These are phyloP conservation scores for Gambusia affinis DNA, from an alignment of 2,113 vertebrate species.

Conservation along the genomic window DNA sequence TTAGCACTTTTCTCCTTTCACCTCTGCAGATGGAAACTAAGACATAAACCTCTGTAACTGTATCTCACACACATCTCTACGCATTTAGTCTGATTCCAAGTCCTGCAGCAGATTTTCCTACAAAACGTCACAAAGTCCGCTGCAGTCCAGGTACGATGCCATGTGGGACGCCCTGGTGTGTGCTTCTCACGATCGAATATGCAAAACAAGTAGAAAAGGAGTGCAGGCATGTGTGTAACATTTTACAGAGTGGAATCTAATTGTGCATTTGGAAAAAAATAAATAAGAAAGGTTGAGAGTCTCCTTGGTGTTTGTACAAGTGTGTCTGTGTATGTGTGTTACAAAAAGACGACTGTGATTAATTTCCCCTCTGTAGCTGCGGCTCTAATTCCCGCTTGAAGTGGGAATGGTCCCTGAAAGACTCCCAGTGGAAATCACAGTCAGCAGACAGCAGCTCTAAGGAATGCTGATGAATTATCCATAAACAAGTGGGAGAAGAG, in stretches of 20 bases:
- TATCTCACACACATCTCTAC: neutral
- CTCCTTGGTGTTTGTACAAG: neutral
- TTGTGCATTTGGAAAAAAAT: slow-evolving; percentile 7
- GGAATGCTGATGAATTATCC: slow-evolving; percentile 78
- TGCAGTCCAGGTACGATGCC: slow-evolving; percentile 27
- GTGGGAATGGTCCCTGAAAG: slow-evolving; percentile 72
- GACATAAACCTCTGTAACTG: neutral
- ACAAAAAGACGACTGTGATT: slow-evolving; percentile 73
- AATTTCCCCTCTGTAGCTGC: slow-evolving; percentile 71
- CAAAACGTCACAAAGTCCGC: slow-evolving; percentile 6
- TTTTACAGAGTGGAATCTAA: slow-evolving; percentile 2
- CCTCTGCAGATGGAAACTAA: neutral
- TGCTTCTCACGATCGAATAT: slow-evolving; percentile 4
- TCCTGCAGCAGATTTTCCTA: slow-evolving; percentile 19
- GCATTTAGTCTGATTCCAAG: neutral
- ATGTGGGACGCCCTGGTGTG: slow-evolving; percentile 4
- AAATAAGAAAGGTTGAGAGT: slow-evolving; percentile 14
- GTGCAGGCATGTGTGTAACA: neutral
- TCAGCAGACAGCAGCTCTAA: slow-evolving; percentile 69
- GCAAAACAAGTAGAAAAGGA: neutral
- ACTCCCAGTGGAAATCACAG: slow-evolving; percentile 83
- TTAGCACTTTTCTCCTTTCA: slow-evolving; percentile 11
- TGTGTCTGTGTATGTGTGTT: slow-evolving; percentile 31
- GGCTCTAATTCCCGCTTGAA: slow-evolving; percentile 77
- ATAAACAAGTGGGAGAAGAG: slow-evolving; percentile 37